Evolutionary conservation across 2,888 invertebrate genomes (phyloP), one percentile per base, ranked within the genome.

Genomic region (Cheilosia variabilis): DNA sequence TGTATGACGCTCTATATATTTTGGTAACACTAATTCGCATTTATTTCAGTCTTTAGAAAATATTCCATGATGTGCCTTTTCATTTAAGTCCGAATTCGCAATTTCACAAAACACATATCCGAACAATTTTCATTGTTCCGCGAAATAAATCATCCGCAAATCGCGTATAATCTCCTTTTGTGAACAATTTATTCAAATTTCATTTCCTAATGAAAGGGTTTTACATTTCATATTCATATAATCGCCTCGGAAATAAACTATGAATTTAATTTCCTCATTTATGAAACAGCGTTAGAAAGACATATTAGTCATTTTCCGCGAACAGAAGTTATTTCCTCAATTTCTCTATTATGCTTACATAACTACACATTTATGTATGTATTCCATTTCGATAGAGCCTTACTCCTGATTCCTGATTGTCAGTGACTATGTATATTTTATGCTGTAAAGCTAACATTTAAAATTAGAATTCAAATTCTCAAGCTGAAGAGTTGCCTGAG

Each of bases 211-310:
- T 83, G 55, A 66, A 82, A 83, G 52, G 66, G 60, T 60, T 83
- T 73, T 41, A 62, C 78, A 72, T 83, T 78, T 78, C 78, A 78
- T 78, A 82, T 72, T 82, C 62, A 82, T 66, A 78, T 78, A 82
- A 82, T 78, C n/a, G 66, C 71, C 45, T 72, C 82, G 78, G 82
- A 83, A 78, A 83, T 83, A 78, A 83, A 78, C 78, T 72, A 78
- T 68, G 82, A 78, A 83, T 78, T 62, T 78, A 83, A 83, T 83
- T 83, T 83, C 82, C 82, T 72, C 78, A 73, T 68, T 72, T 66
- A 78, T 72, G 65, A 62, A 80, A 55, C 19, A 62, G 60, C 27
- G 50, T 58, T 43, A 71, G 57, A 65, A 72, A 62, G 72, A 68
- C 66, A 53, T 82, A 82, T 77, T 77, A 77, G 58, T 31, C 65